A percentile compares a stretch with the other conserved stretches of the same genome.
phyloP scores from a whole-genome alignment of 2,888 invertebrate species.

The Ormyrus labotus region DNA sequence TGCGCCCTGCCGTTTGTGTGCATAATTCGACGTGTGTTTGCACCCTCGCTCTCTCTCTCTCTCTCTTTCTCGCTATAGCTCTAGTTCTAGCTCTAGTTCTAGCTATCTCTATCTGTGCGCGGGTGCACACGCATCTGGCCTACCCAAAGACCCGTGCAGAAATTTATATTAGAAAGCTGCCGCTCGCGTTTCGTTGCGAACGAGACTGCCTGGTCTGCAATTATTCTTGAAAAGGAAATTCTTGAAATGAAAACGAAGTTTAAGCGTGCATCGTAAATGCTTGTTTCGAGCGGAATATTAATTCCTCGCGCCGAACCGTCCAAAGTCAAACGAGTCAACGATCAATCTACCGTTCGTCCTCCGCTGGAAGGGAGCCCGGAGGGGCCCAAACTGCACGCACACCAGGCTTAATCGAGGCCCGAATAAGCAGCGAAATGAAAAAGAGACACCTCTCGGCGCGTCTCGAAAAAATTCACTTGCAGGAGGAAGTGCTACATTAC shows the following conservation, averaged over 20 bases:
- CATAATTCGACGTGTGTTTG: constrained; percentile 59
- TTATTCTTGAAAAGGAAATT: no score
- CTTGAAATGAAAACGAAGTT: no score
- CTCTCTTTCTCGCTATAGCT: no score
- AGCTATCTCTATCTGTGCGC: not conserved
- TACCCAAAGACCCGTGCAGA: no score
- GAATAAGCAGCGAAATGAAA: constrained; percentile 25
- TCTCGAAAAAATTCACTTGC: constrained; percentile 53
- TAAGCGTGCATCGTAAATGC: no score
- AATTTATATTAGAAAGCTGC: no score
- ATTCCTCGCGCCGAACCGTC: not conserved
- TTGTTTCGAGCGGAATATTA: no score
- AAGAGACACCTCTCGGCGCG: not conserved
- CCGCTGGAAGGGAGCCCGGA: not conserved
- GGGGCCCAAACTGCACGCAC: not conserved
- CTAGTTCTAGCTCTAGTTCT: no score
- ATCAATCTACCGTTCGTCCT: constrained; percentile 11
- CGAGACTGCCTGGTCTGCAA: no score
- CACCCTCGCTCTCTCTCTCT: constrained; percentile 1
- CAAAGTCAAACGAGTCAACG: constrained; percentile 41
- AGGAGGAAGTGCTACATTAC: constrained; percentile 55
- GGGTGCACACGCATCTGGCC: not conserved
- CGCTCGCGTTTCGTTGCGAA: no score
- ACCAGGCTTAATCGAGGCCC: not conserved
- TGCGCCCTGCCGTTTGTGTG: constrained; percentile 56